These are phyloP conservation scores for Hyperoplus lanceolatus DNA, from an alignment of 2,797 vertebrate genomes.

Conservation along the genomic window DNA sequence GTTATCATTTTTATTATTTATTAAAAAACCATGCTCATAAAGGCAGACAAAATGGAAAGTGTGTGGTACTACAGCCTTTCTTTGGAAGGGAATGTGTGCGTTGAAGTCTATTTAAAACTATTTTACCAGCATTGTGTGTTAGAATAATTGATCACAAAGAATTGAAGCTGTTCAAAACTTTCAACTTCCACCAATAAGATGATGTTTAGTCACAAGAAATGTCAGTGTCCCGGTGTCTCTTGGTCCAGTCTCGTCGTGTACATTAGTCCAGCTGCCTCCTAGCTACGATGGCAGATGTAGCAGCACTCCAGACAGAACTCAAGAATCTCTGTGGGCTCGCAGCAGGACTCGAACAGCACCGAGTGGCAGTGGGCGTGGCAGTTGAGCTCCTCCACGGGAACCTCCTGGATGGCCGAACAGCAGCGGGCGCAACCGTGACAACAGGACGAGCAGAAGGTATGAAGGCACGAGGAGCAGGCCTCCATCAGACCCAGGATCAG, in stretches of 20 bases:
- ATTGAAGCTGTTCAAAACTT: neutral
- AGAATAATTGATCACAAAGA: neutral
- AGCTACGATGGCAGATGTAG: conserved; percentile 79
- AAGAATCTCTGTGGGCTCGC: conserved; percentile 79
- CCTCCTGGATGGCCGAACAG: conserved; percentile 63
- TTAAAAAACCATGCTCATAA: neutral
- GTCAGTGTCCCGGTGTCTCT: neutral
- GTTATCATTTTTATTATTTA: neutral
- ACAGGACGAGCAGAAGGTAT: conserved; percentile 76
- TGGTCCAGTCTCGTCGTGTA: neutral
- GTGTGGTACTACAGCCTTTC: neutral
- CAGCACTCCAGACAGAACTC: conserved; percentile 84
- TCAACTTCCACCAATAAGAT: neutral
- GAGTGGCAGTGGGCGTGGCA: conserved; percentile 84
- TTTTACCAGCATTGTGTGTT: neutral
- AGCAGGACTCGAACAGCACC: conserved; percentile 83
- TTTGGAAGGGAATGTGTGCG: neutral
- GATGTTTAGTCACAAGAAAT: neutral
- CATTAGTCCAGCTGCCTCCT: conserved; percentile 21
- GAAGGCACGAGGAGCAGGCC: conserved; percentile 52
- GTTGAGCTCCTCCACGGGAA: conserved; percentile 79
- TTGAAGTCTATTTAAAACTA: neutral
- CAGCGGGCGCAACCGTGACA: conserved; percentile 77
- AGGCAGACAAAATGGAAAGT: neutral
- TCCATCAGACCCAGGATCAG: conserved; percentile 72